Percentiles rank a stretch among this genome's conserved stretches.
phyloP scores from a whole-genome alignment of 2,113 vertebrate genomes.

The Ascaphus truei region DNA sequence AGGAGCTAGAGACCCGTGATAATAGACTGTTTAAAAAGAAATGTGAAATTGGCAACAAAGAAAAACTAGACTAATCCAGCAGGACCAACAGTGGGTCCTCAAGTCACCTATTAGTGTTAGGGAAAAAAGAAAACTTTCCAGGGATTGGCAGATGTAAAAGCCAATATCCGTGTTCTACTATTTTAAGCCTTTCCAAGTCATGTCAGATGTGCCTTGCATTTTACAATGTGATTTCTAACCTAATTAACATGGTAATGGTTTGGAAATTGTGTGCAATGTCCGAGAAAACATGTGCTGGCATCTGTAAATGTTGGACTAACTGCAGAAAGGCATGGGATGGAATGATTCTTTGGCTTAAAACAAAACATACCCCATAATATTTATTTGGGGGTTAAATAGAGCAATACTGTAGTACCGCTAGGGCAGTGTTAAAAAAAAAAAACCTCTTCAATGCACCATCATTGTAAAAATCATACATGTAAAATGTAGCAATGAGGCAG shows the following conservation, averaged over 20 bases:
- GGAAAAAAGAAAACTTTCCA: background rate
- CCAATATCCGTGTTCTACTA: background rate
- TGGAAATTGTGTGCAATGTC: constrained; percentile 26
- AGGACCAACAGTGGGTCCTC: background rate
- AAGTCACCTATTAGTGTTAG: background rate
- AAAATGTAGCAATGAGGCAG: no score
- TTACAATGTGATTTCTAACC: background rate
- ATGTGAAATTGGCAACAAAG: background rate
- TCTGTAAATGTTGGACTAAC: background rate
- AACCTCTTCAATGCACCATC: no score
- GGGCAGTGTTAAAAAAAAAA: no score
- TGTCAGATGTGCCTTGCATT: constrained; percentile 29
- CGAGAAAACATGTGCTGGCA: constrained; percentile 4
- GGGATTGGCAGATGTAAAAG: background rate
- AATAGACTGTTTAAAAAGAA: constrained; percentile 7
- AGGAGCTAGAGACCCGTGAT: background rate
- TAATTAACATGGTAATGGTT: constrained; percentile 14
- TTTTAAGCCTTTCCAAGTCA: constrained; percentile 34
- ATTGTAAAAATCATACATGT: no score
- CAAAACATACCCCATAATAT: no score
- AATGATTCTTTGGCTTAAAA: background rate
- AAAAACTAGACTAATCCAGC: constrained; percentile 11
- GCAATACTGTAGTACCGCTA: no score
- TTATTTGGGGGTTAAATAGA: no score
- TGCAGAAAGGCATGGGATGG: background rate